Evolutionary conservation across 2,113 vertebrate species (phyloP), one percentile per base, ranked within the genome.

Genomic region (Sapayoa aenigma): DNA sequence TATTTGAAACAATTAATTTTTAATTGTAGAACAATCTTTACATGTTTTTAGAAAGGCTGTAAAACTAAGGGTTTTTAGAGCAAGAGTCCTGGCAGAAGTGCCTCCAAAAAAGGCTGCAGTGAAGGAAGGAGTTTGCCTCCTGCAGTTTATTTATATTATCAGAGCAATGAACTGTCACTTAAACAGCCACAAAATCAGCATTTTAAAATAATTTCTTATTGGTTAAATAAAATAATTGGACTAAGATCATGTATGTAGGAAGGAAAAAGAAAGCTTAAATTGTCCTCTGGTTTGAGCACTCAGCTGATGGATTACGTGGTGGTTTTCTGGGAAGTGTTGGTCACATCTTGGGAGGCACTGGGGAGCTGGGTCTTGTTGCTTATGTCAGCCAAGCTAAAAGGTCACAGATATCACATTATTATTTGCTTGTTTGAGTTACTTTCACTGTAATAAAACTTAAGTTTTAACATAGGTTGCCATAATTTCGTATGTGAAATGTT

Each of bases 1-100:
- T 19, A 85, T 95, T 94, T 94, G 55, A 62, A 94, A 33, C 37
- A 81, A 81, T 68, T 60, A 10, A 27, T 92, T 96, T 72, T 91
- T 66, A 39, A 77, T 63, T 75, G 16, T 77, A 78, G 55, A 71
- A 35, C 65, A 86, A 11, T 75, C 20, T 21, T 39, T 83, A 37
- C 35, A 41, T 56, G 11, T 87, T 78, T 37, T 6, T 5, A 76
- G 60, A 63, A 89, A 50, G 39, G 16, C 9, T 42, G 44, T 72
- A 53, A 56, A 62, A 67, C 19, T n/a, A 1, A 2, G 3, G 41
- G 28, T 6, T 62, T 62, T 69, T 42, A 76, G 47, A 62, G 55
- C 12, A 16, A n/a, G 59, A 5, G 11, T 53, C 53, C n/a, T 82
- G 39, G 16, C 46, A 62, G 47, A 62, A 62, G 47, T 55, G 53